Conservation (phyloP, 2,888 invertebrate species). For the Theretra japonica region DNA sequence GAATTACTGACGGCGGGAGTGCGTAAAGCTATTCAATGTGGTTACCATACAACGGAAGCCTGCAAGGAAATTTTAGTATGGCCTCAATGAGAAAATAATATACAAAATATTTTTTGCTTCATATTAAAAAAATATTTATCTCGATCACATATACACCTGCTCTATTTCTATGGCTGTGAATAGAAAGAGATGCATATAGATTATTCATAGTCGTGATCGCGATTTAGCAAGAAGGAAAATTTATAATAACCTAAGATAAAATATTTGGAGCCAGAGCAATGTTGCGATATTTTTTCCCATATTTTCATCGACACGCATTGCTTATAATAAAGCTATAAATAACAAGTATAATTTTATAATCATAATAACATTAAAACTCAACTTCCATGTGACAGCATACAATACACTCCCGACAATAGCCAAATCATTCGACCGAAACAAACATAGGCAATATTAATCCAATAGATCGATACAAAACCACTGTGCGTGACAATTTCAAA, state of each 20-base stretch:
- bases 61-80: constrained; percentile 28
- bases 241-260: no score
- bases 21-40: constrained; percentile 65
- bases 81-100: constrained; percentile 12
- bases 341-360: not conserved
- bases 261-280: no score
- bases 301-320: no score
- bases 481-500: constrained; percentile 79
- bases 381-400: not conserved
- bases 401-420: not conserved
- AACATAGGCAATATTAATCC: constrained; percentile 67
- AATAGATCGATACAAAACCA: constrained; percentile 74
- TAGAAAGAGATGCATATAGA: no score
- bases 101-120: not conserved
- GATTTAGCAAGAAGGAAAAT: no score
- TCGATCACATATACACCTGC: not conserved
- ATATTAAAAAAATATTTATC: not conserved
- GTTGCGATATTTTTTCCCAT: no score
- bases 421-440: constrained; percentile 42
- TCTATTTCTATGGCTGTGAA: no score
- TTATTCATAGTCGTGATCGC: no score
- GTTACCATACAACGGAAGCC: constrained; percentile 33
- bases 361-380: not conserved
- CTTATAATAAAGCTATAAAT: not conserved
- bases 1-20: constrained; percentile 64